These are phyloP conservation scores for Callosobruchus maculatus DNA, from an alignment of 2,888 invertebrate genomes.

Conservation along the genomic window DNA sequence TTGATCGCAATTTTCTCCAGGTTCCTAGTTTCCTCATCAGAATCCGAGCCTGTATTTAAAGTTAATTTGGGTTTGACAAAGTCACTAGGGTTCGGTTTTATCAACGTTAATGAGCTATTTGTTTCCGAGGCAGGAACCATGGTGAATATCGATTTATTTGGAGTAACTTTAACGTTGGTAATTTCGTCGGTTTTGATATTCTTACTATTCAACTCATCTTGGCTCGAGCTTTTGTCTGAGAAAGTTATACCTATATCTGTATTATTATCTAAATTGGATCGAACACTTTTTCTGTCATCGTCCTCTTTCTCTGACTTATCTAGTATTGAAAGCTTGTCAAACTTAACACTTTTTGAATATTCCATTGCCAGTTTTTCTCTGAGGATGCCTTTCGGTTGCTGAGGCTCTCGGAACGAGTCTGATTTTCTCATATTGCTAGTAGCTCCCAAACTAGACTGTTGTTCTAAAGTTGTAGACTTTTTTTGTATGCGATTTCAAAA, in stretches of 20 bases:
- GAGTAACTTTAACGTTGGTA: conserved; percentile 36
- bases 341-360: conserved; percentile 40
- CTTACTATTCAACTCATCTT: conserved; percentile 34
- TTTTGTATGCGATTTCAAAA: conserved; percentile 57
- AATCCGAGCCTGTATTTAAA: conserved; percentile 48
- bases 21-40: conserved; percentile 53
- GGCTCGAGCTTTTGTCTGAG: conserved; percentile 42
- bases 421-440: conserved; percentile 9
- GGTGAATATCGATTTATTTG: conserved; percentile 36
- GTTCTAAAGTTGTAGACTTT: conserved; percentile 19
- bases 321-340: conserved; percentile 33
- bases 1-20: conserved; percentile 34
- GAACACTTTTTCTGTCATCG: conserved; percentile 73
- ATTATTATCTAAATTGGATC: conserved; percentile 58
- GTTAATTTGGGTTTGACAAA: conserved; percentile 59
- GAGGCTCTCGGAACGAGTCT: conserved; percentile 17
- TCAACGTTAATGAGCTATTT: conserved; percentile 45
- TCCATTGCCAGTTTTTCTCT: conserved; percentile 55
- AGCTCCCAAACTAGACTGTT: background rate
- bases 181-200: conserved; percentile 31
- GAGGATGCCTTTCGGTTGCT: conserved; percentile 58
- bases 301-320: conserved; percentile 54
- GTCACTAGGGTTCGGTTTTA: conserved; percentile 57
- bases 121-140: conserved; percentile 37
- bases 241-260: conserved; percentile 48